Evolutionary conservation across 1,140 invertebrate genomes (phyloP), one percentile per base, ranked within the genome.

Genomic region (Drosophila mauritiana): DNA sequence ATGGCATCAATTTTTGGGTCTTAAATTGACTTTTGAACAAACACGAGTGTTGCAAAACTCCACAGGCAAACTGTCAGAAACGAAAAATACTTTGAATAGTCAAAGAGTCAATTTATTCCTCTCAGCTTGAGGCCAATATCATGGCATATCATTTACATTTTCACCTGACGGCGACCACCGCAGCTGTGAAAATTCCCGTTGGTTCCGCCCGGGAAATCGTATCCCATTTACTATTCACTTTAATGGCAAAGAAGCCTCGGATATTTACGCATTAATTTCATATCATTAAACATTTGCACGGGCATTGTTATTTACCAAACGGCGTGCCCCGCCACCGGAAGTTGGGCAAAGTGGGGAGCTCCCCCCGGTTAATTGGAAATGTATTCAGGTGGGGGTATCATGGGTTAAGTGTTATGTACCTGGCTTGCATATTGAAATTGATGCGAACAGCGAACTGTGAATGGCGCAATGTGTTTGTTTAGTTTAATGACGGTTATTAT

Each of bases 401-500:
- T 65, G 68, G 57, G 58, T 58, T 72, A 78, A 58, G 34, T 67
- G 45, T 53, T 53, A 17, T 64, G 64, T 48, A 48, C 34, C 61
- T 39, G 46, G 45, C 3, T 31, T 64, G 57, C 43, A 55, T 68
- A 86, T 82, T 86, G 75, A 88, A 82, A 88, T 86, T 88, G 76
- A 88, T 86, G 82, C 83, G 70, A 86, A 53, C 49, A 61, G 43
- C 59, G 48, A 65, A 56, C 57, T 34, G 13, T 39, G 56, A 70
- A 61, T 52, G 52, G 40, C 46, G 39, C 61, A 74, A 82, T 76
- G 55, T 88, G 82, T 86, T 86, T 86, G 83, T 65, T 86, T 82
- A 86, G 82, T 75, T 88, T 82, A 86, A 86, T 86, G 82, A 57
- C 64, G 83, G 82, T 82, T 86, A 86, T 86, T 88, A 82, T 81